Conservation (phyloP, 2,888 invertebrate species). For the Cerastis leucographa region DNA sequence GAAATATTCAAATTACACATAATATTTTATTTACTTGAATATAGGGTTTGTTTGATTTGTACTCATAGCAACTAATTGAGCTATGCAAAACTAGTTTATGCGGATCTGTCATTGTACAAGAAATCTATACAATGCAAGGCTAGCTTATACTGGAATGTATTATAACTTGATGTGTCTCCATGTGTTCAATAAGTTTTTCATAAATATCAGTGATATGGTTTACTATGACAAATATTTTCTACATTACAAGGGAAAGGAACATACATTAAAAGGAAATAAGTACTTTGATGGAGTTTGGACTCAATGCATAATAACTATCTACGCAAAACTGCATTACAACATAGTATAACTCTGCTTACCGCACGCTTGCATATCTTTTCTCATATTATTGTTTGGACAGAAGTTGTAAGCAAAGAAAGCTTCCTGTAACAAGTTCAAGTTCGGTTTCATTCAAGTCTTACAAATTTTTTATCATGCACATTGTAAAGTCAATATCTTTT, state of each 20-base stretch:
- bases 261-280: neutral
- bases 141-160: too few relatives aligned
- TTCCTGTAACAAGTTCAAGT: conserved; percentile 22
- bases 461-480: neutral
- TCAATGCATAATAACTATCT: neutral
- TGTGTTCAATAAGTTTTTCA: neutral
- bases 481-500: neutral
- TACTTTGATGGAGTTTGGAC: neutral
- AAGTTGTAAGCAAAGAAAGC: neutral
- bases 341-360: conserved; percentile 7
- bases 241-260: neutral
- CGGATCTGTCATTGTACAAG: too few relatives aligned
- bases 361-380: neutral
- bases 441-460: neutral
- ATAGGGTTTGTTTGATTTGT: neutral
- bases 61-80: neutral
- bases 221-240: neutral
- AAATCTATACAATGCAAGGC: too few relatives aligned
- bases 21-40: neutral
- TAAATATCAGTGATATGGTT: neutral
- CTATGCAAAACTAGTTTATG: too few relatives aligned
- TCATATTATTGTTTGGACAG: neutral
- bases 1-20: neutral
- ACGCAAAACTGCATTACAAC: conserved; percentile 4
- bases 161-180: too few relatives aligned